phyloP scores from a whole-genome alignment of 2,797 vertebrate genomes.

The Darevskia mixta region DNA sequence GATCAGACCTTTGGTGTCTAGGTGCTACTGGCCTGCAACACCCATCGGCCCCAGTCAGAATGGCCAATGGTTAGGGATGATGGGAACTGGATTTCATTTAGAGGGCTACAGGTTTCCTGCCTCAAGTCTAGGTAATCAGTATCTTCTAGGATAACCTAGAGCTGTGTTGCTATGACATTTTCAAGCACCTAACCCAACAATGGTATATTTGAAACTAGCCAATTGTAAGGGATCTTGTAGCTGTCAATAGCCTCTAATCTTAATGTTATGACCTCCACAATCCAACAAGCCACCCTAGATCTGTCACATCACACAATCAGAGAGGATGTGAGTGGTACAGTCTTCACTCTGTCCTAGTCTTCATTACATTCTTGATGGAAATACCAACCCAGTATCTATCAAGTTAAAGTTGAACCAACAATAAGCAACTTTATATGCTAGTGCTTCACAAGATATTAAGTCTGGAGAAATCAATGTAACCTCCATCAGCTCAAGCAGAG shows the following conservation, averaged over 20 bases:
- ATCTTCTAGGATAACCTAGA: not conserved
- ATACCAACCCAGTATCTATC: not conserved
- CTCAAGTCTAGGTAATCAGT: too few relatives aligned
- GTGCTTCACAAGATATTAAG: not conserved
- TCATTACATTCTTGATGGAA: not conserved
- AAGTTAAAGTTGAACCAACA: too few relatives aligned
- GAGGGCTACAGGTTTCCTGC: too few relatives aligned
- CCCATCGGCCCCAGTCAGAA: too few relatives aligned
- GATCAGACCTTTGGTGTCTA: too few relatives aligned
- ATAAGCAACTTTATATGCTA: too few relatives aligned
- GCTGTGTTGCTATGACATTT: not conserved
- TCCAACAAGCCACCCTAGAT: not conserved
- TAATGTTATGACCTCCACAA: not conserved
- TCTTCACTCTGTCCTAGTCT: not conserved
- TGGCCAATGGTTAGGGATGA: too few relatives aligned
- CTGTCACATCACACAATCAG: not conserved
- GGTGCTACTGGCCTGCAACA: too few relatives aligned
- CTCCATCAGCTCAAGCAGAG: not conserved
- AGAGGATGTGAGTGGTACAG: too few relatives aligned
- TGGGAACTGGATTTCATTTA: too few relatives aligned
- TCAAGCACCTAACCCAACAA: not conserved
- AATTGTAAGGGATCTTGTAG: not conserved
- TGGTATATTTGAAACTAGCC: too few relatives aligned
- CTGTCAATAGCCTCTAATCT: not conserved
- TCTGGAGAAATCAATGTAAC: not conserved